A percentile compares a stretch with the other conserved stretches of the same genome.
These are phyloP conservation scores for Bombus cullumanus DNA, from an alignment of 1,140 invertebrate species.

Conservation along the genomic window DNA sequence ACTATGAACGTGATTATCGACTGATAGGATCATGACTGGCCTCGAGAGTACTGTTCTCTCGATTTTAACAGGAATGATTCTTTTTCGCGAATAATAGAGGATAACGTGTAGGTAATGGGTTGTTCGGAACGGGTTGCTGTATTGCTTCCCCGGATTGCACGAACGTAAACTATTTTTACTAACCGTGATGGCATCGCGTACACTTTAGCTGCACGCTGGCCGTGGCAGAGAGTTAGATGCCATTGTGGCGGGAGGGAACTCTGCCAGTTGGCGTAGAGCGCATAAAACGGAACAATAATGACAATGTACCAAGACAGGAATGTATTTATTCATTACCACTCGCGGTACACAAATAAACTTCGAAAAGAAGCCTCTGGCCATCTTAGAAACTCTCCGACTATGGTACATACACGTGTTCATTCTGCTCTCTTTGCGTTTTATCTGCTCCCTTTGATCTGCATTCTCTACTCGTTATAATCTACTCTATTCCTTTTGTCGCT, in stretches of 20 bases:
- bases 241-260: constrained; percentile 43
- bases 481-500: constrained; percentile 1
- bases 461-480: background rate
- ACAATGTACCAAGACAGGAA: constrained; percentile 75
- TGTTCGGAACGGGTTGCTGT: background rate
- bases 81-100: constrained; percentile 45
- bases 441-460: background rate
- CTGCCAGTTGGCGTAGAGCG: constrained; percentile 74
- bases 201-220: background rate
- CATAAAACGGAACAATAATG: constrained; percentile 80
- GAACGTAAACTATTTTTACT: constrained; percentile 42
- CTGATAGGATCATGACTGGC: constrained; percentile 53
- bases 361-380: background rate
- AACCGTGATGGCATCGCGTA: background rate
- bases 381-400: background rate
- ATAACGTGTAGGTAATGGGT: constrained; percentile 58
- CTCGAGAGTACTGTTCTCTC: background rate
- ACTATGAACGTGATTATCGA: constrained; percentile 57
- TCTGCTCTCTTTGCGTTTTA: background rate
- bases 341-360: background rate
- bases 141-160: constrained; percentile 1
- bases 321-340: constrained; percentile 65
- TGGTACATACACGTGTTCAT: background rate
- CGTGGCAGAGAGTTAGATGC: constrained; percentile 32
- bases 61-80: constrained; percentile 49